Evolutionary conservation across 2,113 vertebrate species (phyloP).

Genomic region (Rissa tridactyla): DNA sequence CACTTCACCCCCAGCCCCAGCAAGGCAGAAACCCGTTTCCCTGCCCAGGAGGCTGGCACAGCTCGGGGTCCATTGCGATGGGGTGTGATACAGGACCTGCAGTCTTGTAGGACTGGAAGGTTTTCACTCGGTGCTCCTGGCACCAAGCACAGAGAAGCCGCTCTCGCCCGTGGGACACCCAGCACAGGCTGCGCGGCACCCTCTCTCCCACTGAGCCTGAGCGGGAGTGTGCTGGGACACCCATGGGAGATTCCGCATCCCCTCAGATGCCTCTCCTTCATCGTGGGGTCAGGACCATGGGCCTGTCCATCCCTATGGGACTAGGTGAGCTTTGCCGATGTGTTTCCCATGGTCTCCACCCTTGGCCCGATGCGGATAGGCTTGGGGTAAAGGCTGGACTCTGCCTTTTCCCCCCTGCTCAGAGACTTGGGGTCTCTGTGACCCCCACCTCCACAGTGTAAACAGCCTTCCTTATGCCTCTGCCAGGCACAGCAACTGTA

Average conservation of each 20-base stretch:
- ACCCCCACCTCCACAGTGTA: neutral
- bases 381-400: neutral
- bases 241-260: neutral
- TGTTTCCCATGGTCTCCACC: neutral
- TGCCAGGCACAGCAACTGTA: neutral
- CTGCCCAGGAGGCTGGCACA: neutral
- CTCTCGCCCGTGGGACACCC: neutral
- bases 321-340: neutral
- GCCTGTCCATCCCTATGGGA: fast-evolving
- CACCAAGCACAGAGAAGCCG: neutral
- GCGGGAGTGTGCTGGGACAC: neutral
- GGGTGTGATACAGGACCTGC: neutral
- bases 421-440: neutral
- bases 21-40: neutral
- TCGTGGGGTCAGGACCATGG: fast-evolving
- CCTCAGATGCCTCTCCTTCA: neutral
- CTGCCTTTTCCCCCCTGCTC: neutral
- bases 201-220: neutral
- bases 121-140: neutral
- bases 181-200: fast-evolving
- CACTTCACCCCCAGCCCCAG: neutral
- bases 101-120: neutral
- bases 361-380: fast-evolving
- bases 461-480: neutral
- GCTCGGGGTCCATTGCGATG: fast-evolving